phyloP scores from a whole-genome alignment of 1,140 invertebrate genomes.

The Drosophila ambigua region DNA sequence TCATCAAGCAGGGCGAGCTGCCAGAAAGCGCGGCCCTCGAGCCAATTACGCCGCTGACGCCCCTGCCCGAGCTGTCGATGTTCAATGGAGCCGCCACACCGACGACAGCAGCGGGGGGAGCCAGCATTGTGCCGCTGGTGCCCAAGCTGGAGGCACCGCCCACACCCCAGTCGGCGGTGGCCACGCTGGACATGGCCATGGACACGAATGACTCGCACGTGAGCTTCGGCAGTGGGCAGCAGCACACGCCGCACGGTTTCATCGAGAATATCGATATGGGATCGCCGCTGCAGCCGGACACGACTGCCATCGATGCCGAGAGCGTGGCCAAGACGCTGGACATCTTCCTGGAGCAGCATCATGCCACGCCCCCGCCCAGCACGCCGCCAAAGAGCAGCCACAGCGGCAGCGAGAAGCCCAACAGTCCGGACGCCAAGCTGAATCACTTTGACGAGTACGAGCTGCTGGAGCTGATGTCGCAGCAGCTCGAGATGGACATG shows the following conservation, averaged over 20 bases:
- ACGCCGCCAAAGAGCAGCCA: constrained; percentile 54
- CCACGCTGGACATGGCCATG: constrained; percentile 61
- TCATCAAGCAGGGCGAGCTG: constrained; percentile 96
- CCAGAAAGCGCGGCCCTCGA: constrained; percentile 94
- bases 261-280: constrained; percentile 80
- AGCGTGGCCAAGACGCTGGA: constrained; percentile 78
- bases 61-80: constrained; percentile 62
- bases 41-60: constrained; percentile 87
- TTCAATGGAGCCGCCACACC: constrained; percentile 38
- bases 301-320: constrained; percentile 58
- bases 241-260: constrained; percentile 32
- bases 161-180: constrained; percentile 51
- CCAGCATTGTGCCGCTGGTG: constrained; percentile 65
- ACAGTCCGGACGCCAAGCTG: constrained; percentile 66
- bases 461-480: constrained; percentile 80
- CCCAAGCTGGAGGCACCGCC: constrained; percentile 62
- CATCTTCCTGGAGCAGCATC: constrained; percentile 79
- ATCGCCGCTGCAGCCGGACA: constrained; percentile 68
- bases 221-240: constrained; percentile 16
- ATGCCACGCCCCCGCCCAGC: constrained; percentile 66
- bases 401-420: constrained; percentile 52
- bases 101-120: constrained; percentile 57
- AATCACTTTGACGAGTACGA: constrained; percentile 83
- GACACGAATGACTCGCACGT: constrained; percentile 53
- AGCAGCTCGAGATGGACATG: constrained; percentile 83